A percentile compares a stretch with the other conserved stretches of the same genome.
These are phyloP conservation scores for Blera fallax DNA, from an alignment of 2,888 invertebrate genomes.

Conservation along the genomic window DNA sequence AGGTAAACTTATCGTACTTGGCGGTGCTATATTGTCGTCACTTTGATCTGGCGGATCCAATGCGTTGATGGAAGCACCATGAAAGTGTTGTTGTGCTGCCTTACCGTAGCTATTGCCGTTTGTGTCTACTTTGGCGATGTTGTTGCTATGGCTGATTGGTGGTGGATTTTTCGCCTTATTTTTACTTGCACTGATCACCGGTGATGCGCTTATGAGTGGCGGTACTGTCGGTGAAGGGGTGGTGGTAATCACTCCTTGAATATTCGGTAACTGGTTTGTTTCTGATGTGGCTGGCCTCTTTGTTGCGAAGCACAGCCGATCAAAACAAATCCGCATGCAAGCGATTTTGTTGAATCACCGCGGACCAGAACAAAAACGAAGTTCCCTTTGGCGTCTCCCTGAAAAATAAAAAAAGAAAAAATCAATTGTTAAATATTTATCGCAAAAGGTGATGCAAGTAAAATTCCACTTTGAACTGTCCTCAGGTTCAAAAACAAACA, in stretches of 20 bases:
- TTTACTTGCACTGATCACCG: slow-evolving; percentile 39
- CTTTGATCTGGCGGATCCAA: slow-evolving; percentile 73
- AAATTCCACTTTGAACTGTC: neutral
- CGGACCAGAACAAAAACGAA: slow-evolving; percentile 76
- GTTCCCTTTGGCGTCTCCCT: slow-evolving; percentile 76
- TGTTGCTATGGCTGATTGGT: slow-evolving; percentile 50
- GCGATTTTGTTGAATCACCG: slow-evolving; percentile 83
- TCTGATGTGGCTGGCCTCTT: slow-evolving; percentile 86
- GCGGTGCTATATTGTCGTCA: slow-evolving; percentile 30
- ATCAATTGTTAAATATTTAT: slow-evolving; percentile 9
- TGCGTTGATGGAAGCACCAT: slow-evolving; percentile 74
- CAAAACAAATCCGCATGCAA: slow-evolving; percentile 96
- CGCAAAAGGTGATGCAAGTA: slow-evolving; percentile 11
- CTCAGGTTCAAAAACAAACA: neutral
- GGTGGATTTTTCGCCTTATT: slow-evolving; percentile 37
- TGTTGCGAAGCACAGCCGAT: slow-evolving; percentile 94
- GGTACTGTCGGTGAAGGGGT: slow-evolving; percentile 40
- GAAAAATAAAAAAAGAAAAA: slow-evolving; percentile 69
- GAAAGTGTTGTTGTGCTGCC: slow-evolving; percentile 54
- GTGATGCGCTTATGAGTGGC: neutral
- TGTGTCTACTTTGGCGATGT: slow-evolving; percentile 51
- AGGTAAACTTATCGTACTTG: slow-evolving; percentile 29
- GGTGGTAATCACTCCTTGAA: slow-evolving; percentile 70
- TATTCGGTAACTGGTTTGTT: slow-evolving; percentile 71
- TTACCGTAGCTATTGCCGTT: slow-evolving; percentile 60